Evolutionary conservation across 2,113 vertebrate genomes (phyloP).

Genomic region (Pseudopipra pipra): DNA sequence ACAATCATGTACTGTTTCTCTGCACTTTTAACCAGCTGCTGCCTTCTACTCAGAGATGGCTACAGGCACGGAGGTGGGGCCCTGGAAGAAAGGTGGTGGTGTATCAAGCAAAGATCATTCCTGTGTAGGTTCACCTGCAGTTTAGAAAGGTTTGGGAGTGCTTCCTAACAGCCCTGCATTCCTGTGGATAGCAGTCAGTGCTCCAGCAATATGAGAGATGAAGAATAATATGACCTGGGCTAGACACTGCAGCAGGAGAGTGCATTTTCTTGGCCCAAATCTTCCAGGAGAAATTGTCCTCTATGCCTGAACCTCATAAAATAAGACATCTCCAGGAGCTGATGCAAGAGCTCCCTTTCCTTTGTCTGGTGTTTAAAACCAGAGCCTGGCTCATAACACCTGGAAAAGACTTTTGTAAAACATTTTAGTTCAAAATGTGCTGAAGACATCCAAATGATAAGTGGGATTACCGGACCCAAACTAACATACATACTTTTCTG

Average conservation of each 20-base stretch:
- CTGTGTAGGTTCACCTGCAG: neutral
- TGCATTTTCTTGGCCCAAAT: neutral
- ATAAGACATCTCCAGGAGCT: neutral
- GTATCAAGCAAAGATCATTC: neutral
- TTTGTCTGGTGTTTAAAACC: neutral
- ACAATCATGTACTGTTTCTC: constrained; percentile 62
- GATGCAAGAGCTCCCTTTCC: neutral
- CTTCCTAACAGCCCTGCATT: neutral
- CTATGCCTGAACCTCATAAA: neutral
- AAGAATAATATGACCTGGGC: neutral
- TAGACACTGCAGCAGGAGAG: neutral
- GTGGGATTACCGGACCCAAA: neutral
- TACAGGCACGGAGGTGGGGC: neutral
- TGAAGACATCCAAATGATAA: neutral
- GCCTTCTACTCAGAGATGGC: neutral
- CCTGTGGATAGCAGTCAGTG: accelerated
- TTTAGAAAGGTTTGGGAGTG: neutral
- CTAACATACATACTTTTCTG: neutral
- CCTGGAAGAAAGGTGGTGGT: neutral
- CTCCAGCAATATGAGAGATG: neutral
- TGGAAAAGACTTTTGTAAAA: neutral
- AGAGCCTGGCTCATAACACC: neutral
- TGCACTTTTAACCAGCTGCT: constrained; percentile 51
- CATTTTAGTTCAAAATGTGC: neutral
- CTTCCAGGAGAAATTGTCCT: neutral